A percentile compares a stretch with the other conserved stretches of the same genome.
phyloP scores from a whole-genome alignment of 2,113 vertebrate genomes.

The Calidris pugnax region DNA sequence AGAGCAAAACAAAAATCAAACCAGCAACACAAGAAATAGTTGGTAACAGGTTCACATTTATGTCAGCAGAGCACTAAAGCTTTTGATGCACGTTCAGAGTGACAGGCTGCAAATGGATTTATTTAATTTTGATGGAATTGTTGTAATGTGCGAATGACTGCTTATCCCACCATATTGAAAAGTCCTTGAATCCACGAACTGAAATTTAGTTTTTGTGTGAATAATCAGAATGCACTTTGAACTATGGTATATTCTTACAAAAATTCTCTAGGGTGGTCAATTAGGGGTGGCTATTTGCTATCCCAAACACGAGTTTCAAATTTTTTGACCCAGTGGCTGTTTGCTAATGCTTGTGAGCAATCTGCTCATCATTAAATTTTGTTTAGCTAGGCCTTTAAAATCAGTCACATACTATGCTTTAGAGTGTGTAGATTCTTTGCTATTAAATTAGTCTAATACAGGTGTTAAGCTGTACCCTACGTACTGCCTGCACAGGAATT shows the following conservation, averaged over 20 bases:
- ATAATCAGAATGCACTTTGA: not conserved
- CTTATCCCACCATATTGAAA: not conserved
- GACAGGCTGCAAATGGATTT: not conserved
- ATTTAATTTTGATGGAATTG: not conserved
- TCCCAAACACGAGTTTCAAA: not conserved
- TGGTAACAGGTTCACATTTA: not conserved
- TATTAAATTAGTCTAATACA: not conserved
- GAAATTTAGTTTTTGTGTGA: not conserved
- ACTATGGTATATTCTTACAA: not conserved
- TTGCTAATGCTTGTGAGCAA: not conserved
- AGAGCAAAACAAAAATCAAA: not conserved
- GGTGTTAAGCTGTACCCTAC: not conserved
- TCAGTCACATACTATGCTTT: not conserved
- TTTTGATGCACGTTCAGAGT: not conserved
- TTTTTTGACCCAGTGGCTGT: not conserved
- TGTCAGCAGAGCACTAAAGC: conserved; percentile 12
- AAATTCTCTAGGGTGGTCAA: not conserved
- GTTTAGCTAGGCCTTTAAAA: not conserved
- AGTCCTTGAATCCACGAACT: not conserved
- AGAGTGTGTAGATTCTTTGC: not conserved
- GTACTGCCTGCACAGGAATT: not conserved
- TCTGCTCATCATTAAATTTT: not conserved
- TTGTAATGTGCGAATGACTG: not conserved
- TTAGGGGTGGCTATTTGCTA: not conserved
- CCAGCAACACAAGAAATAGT: not conserved